Conservation (phyloP, 2,113 vertebrate species). For the Prunella himalayana region DNA sequence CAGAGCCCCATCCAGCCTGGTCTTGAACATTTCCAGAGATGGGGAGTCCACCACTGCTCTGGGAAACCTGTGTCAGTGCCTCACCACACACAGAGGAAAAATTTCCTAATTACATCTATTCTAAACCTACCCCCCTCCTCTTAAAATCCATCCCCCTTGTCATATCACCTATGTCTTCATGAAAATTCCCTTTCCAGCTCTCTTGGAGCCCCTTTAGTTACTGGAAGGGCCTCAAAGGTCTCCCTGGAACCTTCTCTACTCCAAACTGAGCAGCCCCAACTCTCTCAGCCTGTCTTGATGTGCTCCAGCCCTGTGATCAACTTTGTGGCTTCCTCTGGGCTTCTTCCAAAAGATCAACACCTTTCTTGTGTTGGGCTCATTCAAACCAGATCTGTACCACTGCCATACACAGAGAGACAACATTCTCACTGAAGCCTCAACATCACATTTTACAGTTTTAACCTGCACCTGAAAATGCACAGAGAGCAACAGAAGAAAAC, state of each 20-base stretch:
- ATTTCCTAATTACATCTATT: neutral
- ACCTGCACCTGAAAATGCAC: neutral
- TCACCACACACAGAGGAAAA: neutral
- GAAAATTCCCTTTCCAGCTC: neutral
- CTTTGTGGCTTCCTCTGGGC: neutral
- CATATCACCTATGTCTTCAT: neutral
- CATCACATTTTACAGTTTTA: neutral
- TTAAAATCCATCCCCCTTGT: neutral
- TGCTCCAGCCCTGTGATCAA: neutral
- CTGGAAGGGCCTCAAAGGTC: neutral
- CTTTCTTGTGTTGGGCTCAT: neutral
- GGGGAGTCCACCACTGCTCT: neutral
- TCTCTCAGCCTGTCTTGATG: neutral
- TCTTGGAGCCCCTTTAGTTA: neutral
- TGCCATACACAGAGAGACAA: neutral
- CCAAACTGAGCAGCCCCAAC: neutral
- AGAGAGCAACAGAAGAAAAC: neutral
- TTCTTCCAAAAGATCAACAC: fast-evolving
- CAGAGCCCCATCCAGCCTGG: neutral
- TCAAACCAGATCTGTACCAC: neutral
- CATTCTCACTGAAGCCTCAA: neutral
- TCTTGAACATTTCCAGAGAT: neutral
- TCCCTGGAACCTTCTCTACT: neutral
- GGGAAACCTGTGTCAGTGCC: neutral
- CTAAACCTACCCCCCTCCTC: neutral